Conservation (phyloP, 1,140 invertebrate genomes). For the Pteromalus puparum region DNA sequence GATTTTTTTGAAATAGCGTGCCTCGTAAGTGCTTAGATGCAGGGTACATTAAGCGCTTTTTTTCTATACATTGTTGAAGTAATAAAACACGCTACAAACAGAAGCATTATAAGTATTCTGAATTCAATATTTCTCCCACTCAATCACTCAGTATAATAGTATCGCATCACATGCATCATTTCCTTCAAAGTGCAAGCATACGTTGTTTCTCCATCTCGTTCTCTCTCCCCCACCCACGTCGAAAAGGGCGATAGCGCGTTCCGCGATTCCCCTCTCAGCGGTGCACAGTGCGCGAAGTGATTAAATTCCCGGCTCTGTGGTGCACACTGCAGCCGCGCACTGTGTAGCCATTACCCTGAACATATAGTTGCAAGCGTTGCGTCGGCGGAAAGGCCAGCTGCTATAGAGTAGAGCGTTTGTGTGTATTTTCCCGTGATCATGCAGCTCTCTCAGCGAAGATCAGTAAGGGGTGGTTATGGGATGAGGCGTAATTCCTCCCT, state of each 20-base stretch:
- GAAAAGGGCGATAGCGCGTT: not conserved
- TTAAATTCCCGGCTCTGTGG: constrained; percentile 61
- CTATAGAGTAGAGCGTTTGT: constrained; percentile 20
- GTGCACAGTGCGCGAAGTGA: constrained; percentile 57
- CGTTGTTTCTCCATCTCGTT: not conserved
- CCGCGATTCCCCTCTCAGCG: constrained; percentile 40
- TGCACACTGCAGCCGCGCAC: not conserved
- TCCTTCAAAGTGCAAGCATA: not conserved
- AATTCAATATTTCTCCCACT: not conserved
- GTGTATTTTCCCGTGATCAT: constrained; percentile 29
- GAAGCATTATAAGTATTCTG: not conserved
- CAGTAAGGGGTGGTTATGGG: not conserved
- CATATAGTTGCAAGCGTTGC: constrained; percentile 12
- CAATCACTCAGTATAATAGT: not conserved
- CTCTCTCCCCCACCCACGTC: not conserved
- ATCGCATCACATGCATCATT: not conserved
- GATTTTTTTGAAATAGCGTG: constrained; percentile 3
- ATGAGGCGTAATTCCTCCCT: not conserved
- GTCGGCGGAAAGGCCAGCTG: constrained; percentile 51
- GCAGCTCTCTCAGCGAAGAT: not conserved
- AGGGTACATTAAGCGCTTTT: not conserved
- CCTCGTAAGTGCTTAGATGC: too few relatives aligned
- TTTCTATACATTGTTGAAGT: not conserved
- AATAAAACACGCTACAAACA: not conserved
- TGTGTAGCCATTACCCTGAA: not conserved